phyloP scores from a whole-genome alignment of 2,888 invertebrate species.

The Hypsopygia costalis region DNA sequence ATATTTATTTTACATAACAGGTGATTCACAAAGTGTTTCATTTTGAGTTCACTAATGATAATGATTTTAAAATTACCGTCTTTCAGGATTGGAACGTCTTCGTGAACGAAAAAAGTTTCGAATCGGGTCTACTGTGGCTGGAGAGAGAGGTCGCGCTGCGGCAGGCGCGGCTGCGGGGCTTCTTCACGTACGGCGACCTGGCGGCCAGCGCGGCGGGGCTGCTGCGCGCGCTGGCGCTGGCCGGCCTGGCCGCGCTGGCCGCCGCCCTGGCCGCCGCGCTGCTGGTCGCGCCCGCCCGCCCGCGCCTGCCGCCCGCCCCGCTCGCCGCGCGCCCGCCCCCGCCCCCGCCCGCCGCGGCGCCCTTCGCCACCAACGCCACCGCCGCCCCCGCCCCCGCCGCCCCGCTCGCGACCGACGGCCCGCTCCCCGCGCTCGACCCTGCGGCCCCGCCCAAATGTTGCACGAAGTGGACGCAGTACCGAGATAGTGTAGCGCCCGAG shows the following conservation, averaged over 20 bases:
- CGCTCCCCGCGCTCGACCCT: constrained; percentile 23
- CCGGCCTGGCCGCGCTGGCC: constrained; percentile 38
- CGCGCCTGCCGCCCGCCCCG: constrained; percentile 18
- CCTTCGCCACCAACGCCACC: constrained; percentile 10
- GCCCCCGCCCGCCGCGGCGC: constrained; percentile 24
- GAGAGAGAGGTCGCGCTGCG: constrained; percentile 87
- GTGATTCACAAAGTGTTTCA: no score
- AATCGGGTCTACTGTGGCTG: constrained; percentile 84
- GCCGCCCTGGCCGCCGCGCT: constrained; percentile 30
- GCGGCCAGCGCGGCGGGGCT: constrained; percentile 77
- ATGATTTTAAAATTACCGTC: no score
- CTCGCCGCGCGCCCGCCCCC: constrained; percentile 27
- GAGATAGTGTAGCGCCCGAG: constrained; percentile 22
- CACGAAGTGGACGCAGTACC: constrained; percentile 43
- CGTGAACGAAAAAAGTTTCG: constrained; percentile 88
- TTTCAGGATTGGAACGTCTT: constrained; percentile 92
- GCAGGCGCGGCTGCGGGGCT: constrained; percentile 87
- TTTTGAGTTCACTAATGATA: no score
- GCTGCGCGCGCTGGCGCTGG: constrained; percentile 32
- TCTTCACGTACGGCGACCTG: constrained; percentile 91
- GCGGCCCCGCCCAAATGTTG: constrained; percentile 42
- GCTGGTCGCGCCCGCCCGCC: constrained; percentile 19
- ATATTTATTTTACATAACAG: no score
- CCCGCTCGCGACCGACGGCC: constrained; percentile 24
- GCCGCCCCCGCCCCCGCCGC: constrained; percentile 22